Evolutionary conservation across 2,797 vertebrate genomes (phyloP).

Genomic region (Telmatherina bonti): DNA sequence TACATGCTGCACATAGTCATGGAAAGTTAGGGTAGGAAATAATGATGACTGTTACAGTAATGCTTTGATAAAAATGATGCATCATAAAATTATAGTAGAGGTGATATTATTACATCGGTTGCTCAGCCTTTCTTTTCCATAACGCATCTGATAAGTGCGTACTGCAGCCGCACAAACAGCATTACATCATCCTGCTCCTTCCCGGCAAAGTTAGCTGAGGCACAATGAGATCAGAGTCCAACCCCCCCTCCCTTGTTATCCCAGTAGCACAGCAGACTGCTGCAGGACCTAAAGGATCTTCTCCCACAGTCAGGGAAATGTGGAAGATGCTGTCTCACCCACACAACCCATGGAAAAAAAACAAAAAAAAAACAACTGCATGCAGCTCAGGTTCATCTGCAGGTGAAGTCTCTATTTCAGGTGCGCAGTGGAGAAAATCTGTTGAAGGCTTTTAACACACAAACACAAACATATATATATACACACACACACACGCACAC

Average conservation of each 20-base stretch:
- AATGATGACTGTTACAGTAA: conserved; percentile 33
- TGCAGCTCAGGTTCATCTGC: conserved; percentile 66
- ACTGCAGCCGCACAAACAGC: conserved; percentile 67
- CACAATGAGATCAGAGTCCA: conserved; percentile 77
- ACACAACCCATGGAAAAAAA: conserved; percentile 20
- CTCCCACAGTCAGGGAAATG: conserved; percentile 57
- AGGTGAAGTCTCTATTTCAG: conserved; percentile 76
- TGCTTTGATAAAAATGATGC: conserved; percentile 51
- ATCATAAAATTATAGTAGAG: conserved; percentile 40
- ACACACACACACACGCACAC: background rate
- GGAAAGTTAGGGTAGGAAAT: background rate
- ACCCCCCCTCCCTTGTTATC: conserved; percentile 58
- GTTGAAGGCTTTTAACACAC: conserved; percentile 37
- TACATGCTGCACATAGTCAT: background rate
- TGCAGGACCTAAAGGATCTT: conserved; percentile 71
- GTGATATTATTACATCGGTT: conserved; percentile 56
- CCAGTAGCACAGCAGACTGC: conserved; percentile 68
- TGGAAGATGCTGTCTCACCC: conserved; percentile 58
- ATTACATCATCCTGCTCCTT: conserved; percentile 84
- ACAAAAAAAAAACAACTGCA: conserved; percentile 10
- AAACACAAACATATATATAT: conserved; percentile 24
- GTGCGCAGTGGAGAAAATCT: conserved; percentile 51
- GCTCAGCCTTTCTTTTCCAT: conserved; percentile 28
- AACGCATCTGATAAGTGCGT: conserved; percentile 71
- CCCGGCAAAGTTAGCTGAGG: conserved; percentile 72